These are phyloP conservation scores for Drosophila nikananu DNA, from an alignment of 1,140 invertebrate species.

Conservation along the genomic window DNA sequence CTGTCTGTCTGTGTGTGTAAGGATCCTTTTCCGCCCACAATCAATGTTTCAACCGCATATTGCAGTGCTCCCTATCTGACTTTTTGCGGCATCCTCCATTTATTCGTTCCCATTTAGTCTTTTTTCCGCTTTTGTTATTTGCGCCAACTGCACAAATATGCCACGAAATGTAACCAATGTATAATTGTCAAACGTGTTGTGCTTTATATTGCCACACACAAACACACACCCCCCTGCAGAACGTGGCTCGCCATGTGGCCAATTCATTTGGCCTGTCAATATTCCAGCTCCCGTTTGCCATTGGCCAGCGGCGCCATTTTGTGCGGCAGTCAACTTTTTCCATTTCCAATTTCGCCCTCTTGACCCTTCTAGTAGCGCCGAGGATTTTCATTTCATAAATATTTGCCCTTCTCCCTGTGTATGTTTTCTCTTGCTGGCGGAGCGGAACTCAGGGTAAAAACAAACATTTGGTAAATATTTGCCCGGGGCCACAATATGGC, in stretches of 20 bases:
- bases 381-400: conserved; percentile 69
- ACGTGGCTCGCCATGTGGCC: conserved; percentile 38
- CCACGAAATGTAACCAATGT: conserved; percentile 79
- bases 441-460: conserved; percentile 8
- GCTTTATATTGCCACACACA: conserved; percentile 63
- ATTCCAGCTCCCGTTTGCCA: conserved; percentile 35
- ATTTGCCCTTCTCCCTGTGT: conserved; percentile 52
- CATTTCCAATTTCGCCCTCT: conserved; percentile 69
- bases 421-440: conserved; percentile 23
- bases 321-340: conserved; percentile 57
- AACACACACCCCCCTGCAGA: conserved; percentile 13
- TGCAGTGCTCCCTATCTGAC: conserved; percentile 45
- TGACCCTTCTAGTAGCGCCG: conserved; percentile 30
- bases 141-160: conserved; percentile 75
- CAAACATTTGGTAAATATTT: conserved; percentile 48
- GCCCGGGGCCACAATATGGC: conserved; percentile 27
- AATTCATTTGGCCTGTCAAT: conserved; percentile 75
- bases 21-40: conserved; percentile 34
- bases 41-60: conserved; percentile 70
- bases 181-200: conserved; percentile 83
- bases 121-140: conserved; percentile 51
- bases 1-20: conserved; percentile 13
- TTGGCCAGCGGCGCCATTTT: conserved; percentile 67
- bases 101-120: conserved; percentile 11
- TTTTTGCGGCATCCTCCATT: conserved; percentile 48